These are phyloP conservation scores for Junonia oenone DNA, from an alignment of 2,888 invertebrate genomes.

Conservation along the genomic window DNA sequence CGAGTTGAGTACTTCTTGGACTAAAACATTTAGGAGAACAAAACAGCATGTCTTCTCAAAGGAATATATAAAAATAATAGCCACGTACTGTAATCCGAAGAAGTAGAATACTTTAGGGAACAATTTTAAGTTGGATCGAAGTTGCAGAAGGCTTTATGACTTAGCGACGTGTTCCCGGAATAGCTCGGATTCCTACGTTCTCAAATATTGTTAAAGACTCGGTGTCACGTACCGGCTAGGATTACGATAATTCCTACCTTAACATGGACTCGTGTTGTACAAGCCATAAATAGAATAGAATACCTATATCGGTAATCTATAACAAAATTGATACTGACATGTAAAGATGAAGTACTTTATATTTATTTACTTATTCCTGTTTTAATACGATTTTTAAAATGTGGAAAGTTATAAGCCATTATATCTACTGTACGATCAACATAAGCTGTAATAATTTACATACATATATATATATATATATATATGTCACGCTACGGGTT, in stretches of 20 bases:
- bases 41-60: not conserved
- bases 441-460: too few relatives aligned
- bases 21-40: not conserved
- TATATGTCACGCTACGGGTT: too few relatives aligned
- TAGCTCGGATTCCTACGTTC: conserved; percentile 1
- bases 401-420: too few relatives aligned
- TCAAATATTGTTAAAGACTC: conserved; percentile 4
- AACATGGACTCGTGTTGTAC: not conserved
- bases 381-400: too few relatives aligned
- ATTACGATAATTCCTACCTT: not conserved
- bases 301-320: not conserved
- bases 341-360: too few relatives aligned
- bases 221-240: not conserved
- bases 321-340: not conserved
- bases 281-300: not conserved
- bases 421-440: too few relatives aligned
- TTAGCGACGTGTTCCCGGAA: conserved; percentile 16
- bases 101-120: conserved; percentile 18
- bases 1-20: too few relatives aligned
- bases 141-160: conserved; percentile 23
- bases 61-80: conserved; percentile 1
- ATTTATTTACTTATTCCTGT: too few relatives aligned
- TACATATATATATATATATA: too few relatives aligned
- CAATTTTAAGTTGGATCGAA: conserved; percentile 20
- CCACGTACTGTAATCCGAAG: conserved; percentile 7